Percentiles rank a stretch among this genome's conserved stretches.
These are phyloP conservation scores for Euplagia quadripunctaria DNA, from an alignment of 2,888 invertebrate species.

Conservation along the genomic window DNA sequence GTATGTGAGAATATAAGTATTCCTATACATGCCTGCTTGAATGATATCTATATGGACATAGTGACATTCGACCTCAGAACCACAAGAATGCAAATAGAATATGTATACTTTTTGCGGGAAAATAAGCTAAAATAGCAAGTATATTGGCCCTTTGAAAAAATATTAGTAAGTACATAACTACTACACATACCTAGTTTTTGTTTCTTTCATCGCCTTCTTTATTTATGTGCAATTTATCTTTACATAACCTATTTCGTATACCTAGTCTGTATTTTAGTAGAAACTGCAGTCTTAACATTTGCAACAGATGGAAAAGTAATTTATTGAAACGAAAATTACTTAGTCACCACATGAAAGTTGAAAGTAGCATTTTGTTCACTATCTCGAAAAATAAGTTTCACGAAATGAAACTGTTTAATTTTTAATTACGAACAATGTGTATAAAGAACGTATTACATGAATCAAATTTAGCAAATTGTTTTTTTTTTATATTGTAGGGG, in stretches of 20 bases:
- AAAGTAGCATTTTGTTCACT: constrained; percentile 11
- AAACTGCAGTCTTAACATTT: constrained; percentile 2
- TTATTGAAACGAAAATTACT: constrained; percentile 9
- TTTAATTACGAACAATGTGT: neutral
- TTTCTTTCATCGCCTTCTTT: neutral
- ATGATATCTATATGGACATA: constrained; percentile 8
- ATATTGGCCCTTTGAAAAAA: neutral
- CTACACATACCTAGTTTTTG: neutral
- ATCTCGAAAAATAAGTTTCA: constrained; percentile 10
- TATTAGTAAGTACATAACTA: neutral
- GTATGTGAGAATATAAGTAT: neutral
- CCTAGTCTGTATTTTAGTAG: neutral
- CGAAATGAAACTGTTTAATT: constrained; percentile 6
- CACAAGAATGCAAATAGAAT: neutral
- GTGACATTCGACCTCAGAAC: constrained; percentile 16
- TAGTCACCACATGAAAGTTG: constrained; percentile 12
- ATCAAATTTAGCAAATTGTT: neutral
- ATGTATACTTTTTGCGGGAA: neutral
- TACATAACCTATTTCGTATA: neutral
- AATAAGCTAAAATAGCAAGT: neutral
- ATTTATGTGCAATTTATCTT: neutral
- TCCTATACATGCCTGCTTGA: neutral
- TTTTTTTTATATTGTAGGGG: no score
- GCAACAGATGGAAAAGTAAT: constrained; percentile 7
- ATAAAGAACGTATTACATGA: neutral